A percentile compares a stretch with the other conserved stretches of the same genome.
Evolutionary conservation across 2,797 vertebrate genomes (phyloP).

Genomic region (Danio kyathit): DNA sequence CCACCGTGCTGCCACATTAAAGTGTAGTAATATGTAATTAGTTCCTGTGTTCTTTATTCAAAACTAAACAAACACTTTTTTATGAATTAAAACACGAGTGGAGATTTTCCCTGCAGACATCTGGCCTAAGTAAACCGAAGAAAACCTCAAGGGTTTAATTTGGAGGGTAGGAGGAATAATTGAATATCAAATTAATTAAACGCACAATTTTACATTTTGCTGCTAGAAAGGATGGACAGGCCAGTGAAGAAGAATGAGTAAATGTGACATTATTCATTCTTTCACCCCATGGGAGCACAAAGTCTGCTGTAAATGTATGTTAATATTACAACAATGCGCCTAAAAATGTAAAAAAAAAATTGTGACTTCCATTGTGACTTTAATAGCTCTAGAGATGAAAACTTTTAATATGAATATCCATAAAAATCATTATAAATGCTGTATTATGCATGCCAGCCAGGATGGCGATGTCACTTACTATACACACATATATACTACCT

Average conservation of each 20-base stretch:
- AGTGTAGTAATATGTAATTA: too few species aligned
- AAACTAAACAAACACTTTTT: not conserved
- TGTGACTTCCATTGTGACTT: too few species aligned
- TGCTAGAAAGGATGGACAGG: not conserved
- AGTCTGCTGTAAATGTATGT: not conserved
- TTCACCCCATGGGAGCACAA: not conserved
- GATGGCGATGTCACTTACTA: too few species aligned
- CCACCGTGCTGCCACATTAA: too few species aligned
- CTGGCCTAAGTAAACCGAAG: not conserved
- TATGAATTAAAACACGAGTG: not conserved
- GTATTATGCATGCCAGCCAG: too few species aligned
- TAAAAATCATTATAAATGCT: too few species aligned
- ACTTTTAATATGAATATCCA: too few species aligned
- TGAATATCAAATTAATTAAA: slow-evolving; percentile 30
- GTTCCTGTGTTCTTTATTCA: not conserved
- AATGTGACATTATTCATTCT: not conserved
- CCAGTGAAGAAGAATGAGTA: not conserved
- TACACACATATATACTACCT: too few species aligned
- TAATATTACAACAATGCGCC: too few species aligned
- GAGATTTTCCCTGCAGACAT: not conserved
- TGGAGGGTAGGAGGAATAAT: slow-evolving; percentile 16
- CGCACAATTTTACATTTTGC: not conserved
- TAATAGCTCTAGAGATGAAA: too few species aligned
- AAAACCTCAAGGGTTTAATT: slow-evolving; percentile 25
- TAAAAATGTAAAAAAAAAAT: too few species aligned